A percentile compares a stretch with the other conserved stretches of the same genome.
phyloP scores from a whole-genome alignment of 2,113 vertebrate species.

The Chinchilla lanigera region DNA sequence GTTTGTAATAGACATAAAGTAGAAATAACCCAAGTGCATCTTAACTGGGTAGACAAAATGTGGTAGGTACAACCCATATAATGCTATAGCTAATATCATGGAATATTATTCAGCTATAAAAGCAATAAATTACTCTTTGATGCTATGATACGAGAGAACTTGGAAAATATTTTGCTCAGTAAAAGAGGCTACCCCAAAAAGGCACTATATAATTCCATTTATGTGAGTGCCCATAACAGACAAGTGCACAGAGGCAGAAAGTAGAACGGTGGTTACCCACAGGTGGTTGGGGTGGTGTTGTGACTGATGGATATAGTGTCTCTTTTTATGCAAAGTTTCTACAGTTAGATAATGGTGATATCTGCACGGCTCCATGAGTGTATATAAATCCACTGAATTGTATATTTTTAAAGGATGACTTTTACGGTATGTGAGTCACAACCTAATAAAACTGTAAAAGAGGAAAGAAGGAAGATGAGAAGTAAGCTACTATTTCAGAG shows the following conservation, averaged over 20 bases:
- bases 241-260: background rate
- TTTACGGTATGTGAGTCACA: background rate
- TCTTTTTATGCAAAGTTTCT: background rate
- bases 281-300: too few species aligned
- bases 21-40: conserved; percentile 23
- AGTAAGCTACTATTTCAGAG: background rate
- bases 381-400: background rate
- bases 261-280: background rate
- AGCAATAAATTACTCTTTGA: background rate
- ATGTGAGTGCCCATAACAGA: background rate
- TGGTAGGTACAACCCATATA: background rate
- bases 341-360: background rate
- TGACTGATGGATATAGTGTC: background rate
- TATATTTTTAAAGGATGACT: background rate
- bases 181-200: background rate
- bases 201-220: background rate
- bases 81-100: background rate
- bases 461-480: background rate
- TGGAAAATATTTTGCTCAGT: conserved; percentile 9
- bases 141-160: background rate
- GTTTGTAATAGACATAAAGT: background rate
- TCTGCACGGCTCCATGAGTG: background rate
- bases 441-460: background rate
- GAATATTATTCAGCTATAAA: background rate
- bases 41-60: conserved; percentile 18